Percentiles rank a stretch among this genome's conserved stretches.
These are phyloP conservation scores for Brachirus orientalis DNA, from an alignment of 2,113 vertebrate genomes.

Conservation along the genomic window DNA sequence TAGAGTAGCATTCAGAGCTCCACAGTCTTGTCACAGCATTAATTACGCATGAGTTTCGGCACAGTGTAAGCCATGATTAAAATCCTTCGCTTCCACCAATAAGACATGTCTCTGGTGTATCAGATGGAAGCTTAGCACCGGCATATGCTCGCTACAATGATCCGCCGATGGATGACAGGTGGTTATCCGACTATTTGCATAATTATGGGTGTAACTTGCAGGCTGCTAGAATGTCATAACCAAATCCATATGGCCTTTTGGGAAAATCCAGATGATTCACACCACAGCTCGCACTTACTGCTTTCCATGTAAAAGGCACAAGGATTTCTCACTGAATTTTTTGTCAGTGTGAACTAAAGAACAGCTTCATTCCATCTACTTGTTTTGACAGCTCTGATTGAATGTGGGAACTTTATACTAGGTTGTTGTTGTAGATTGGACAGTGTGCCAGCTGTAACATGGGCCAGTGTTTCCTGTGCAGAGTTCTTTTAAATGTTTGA, in stretches of 20 bases:
- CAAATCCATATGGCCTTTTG: slow-evolving; percentile 69
- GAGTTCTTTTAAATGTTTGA: slow-evolving; percentile 22
- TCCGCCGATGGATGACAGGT: slow-evolving; percentile 72
- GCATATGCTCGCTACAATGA: slow-evolving; percentile 71
- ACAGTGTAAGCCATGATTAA: slow-evolving; percentile 58
- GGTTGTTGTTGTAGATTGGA: slow-evolving; percentile 27
- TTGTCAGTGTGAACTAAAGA: slow-evolving; percentile 35
- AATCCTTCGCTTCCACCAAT: slow-evolving; percentile 40
- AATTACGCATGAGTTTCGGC: slow-evolving; percentile 33
- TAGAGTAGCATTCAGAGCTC: slow-evolving; percentile 28
- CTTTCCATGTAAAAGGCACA: slow-evolving; percentile 20
- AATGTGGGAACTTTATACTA: slow-evolving; percentile 21
- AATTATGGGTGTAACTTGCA: slow-evolving; percentile 62
- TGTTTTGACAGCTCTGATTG: slow-evolving; percentile 31
- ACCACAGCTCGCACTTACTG: slow-evolving; percentile 37
- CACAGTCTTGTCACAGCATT: slow-evolving; percentile 46
- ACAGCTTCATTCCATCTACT: slow-evolving; percentile 23
- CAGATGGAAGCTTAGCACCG: slow-evolving; percentile 63
- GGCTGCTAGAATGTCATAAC: slow-evolving; percentile 59
- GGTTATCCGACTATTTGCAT: slow-evolving; percentile 73
- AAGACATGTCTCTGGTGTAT: slow-evolving; percentile 60
- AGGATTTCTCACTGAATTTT: slow-evolving; percentile 36
- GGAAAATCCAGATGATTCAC: slow-evolving; percentile 59
- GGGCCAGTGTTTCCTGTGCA: slow-evolving; percentile 31
- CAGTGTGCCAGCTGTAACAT: slow-evolving; percentile 32